These are phyloP conservation scores for Rhabdophis nuchalis DNA, from an alignment of 2,797 vertebrate species.

Conservation along the genomic window DNA sequence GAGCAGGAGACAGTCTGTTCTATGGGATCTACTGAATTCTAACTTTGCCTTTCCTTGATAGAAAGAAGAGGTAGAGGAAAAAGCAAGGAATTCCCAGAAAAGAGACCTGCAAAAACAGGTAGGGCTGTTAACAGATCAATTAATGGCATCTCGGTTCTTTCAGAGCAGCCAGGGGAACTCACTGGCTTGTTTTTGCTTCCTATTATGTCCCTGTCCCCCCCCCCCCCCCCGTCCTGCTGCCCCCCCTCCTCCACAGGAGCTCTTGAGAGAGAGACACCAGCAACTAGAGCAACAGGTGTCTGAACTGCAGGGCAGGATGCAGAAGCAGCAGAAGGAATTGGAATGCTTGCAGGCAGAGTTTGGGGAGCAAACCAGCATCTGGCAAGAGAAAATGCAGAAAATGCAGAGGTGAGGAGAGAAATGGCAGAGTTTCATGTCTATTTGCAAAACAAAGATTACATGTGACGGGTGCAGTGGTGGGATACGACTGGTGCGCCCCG, in stretches of 20 bases:
- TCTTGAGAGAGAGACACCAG: neutral
- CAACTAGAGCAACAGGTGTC: neutral
- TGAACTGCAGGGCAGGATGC: neutral
- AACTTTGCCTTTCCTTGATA: neutral
- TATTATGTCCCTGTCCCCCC: neutral
- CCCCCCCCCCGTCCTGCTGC: too few relatives aligned
- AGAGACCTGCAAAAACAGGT: slow-evolving; percentile 8
- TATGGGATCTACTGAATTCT: neutral
- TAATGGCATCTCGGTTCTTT: neutral
- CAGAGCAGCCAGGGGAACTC: neutral
- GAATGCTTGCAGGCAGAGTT: neutral
- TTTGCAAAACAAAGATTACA: neutral
- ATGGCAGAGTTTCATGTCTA: neutral
- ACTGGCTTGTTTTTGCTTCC: neutral
- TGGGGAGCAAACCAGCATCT: neutral
- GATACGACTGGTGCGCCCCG: too few relatives aligned
- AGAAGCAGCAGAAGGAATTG: neutral
- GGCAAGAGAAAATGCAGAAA: neutral
- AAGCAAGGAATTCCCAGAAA: neutral
- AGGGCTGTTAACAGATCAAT: too few relatives aligned
- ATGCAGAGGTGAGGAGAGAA: slow-evolving; percentile 6
- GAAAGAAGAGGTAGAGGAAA: slow-evolving; percentile 12
- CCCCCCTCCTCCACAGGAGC: neutral
- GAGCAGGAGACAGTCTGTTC: neutral
- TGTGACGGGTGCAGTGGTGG: too few relatives aligned